Evolutionary conservation across 2,797 vertebrate species (phyloP), one percentile per base, ranked within the genome.

Genomic region (Heterohyrax brucei): DNA sequence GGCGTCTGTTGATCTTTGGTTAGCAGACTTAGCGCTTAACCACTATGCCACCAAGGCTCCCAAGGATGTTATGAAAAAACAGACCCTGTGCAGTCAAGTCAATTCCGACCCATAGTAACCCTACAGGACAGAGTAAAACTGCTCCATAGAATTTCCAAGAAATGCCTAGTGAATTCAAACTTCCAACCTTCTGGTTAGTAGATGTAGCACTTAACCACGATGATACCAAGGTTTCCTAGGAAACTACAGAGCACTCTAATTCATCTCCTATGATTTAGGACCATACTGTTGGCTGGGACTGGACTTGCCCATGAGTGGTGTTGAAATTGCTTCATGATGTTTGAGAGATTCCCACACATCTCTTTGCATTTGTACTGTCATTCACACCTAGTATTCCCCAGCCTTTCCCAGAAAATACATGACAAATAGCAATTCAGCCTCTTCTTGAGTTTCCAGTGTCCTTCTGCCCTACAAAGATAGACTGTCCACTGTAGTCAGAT

Each of bases 391-490:
- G 48, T 39, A 70, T 28, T 75, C 22, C 19, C 4, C n/a, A 61
- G 10, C 3, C 5, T 3, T 28, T 95, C 3, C 18, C 22, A 22
- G 66, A 50, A 22, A 90, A 50, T n/a, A 26, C 26, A 5, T 82
- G 64, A 88, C 3, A 77, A 91, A 59, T 10, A 39, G 73, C 59
- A 90, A 44, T 70, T 88, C n/a, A 80, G 83, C 76, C 10, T 81
- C 56, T 85, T 64, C 48, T 66, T 75, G 7, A 66, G 50, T 82
- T 88, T 91, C 79, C 12, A 70, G 50, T 22, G 93, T 86, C 50
- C 44, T 7, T n/a, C 10, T 21, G 30, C 24, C 39, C 16, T 6
- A 24, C 90, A 68, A 95, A 93, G 61, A 77, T 92, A 96, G 30
- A 5, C 10, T 94, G 91, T 59, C 18, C 28, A 76, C 16, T 73